phyloP scores from a whole-genome alignment of 2,113 vertebrate genomes.

The Marmota flaviventris region DNA sequence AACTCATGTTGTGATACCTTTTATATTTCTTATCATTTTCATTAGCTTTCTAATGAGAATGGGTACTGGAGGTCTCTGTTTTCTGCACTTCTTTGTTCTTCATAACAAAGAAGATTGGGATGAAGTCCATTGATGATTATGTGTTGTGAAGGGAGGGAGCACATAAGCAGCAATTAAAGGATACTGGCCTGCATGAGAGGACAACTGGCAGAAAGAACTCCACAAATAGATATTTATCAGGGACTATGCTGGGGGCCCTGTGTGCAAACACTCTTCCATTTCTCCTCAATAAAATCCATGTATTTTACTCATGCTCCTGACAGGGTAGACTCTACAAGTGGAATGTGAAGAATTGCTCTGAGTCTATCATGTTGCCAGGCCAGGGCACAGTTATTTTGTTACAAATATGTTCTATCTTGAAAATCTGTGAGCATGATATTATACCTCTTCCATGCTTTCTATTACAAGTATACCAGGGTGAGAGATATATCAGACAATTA shows the following conservation, averaged over 20 bases:
- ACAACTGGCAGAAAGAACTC: background rate
- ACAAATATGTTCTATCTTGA: constrained; percentile 1
- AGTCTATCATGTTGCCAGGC: background rate
- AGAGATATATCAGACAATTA: background rate
- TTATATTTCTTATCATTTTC: constrained; percentile 31
- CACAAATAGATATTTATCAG: background rate
- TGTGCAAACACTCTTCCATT: background rate
- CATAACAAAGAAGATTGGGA: background rate
- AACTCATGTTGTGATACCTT: background rate
- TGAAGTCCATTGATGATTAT: background rate
- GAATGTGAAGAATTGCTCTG: background rate
- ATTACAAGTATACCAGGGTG: background rate
- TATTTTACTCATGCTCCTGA: background rate
- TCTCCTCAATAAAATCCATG: background rate
- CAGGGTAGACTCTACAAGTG: background rate
- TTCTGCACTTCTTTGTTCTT: background rate
- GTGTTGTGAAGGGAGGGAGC: background rate
- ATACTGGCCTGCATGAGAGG: background rate
- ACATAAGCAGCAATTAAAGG: background rate
- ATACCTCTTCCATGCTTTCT: background rate
- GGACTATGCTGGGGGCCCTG: background rate
- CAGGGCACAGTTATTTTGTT: background rate
- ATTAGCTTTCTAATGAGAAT: background rate
- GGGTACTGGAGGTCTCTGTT: background rate
- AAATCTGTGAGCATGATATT: background rate